Evolutionary conservation across 1,140 invertebrate species (phyloP).

Genomic region (Brachionus koreanus): DNA sequence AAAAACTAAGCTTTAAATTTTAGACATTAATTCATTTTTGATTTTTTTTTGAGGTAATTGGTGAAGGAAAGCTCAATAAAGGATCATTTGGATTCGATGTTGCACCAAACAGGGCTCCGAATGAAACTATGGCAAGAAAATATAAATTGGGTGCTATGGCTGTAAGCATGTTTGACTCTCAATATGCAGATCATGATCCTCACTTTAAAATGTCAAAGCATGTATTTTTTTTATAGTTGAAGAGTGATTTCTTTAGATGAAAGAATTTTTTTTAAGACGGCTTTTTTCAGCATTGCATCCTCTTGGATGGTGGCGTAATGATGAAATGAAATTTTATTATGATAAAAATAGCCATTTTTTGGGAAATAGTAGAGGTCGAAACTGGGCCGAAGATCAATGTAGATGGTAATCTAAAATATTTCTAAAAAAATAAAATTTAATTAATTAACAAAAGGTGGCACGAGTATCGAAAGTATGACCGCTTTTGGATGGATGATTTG

Average conservation of each 20-base stretch:
- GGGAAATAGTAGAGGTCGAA: constrained; percentile 28
- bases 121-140: constrained; percentile 39
- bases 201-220: constrained; percentile 41
- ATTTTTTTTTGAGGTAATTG: constrained; percentile 1
- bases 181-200: neutral
- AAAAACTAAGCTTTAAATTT: too few relatives aligned
- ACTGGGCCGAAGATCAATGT: constrained; percentile 45
- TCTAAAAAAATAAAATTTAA: neutral
- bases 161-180: constrained; percentile 42
- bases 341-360: constrained; percentile 42
- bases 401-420: constrained; percentile 13
- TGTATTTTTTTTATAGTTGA: constrained; percentile 5
- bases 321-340: constrained; percentile 45
- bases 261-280: neutral
- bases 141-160: constrained; percentile 43
- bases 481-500: constrained; percentile 50
- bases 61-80: constrained; percentile 18
- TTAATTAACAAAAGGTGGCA: constrained; percentile 26
- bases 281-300: constrained; percentile 38
- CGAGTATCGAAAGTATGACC: constrained; percentile 34
- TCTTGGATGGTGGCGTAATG: constrained; percentile 44
- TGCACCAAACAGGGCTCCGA: constrained; percentile 40
- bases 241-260: neutral
- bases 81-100: constrained; percentile 42
- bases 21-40: neutral